Evolutionary conservation across 35 echinoderm and acorn worm species (phyloP).

Genomic region (Apostichopus californicus): DNA sequence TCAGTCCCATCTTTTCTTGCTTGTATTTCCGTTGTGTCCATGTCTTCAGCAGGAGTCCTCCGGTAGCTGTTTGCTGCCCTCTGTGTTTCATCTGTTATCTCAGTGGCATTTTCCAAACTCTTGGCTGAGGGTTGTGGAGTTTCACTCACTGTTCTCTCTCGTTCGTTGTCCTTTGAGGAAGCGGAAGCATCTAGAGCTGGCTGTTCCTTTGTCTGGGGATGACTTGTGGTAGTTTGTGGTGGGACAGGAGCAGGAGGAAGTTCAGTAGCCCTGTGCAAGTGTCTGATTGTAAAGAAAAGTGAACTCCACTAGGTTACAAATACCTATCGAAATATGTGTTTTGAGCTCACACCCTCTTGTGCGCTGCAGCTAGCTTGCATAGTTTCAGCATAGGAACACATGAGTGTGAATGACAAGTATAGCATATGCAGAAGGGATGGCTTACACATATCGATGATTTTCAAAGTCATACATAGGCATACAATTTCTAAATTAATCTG

Average conservation of each 20-base stretch:
- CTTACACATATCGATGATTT: no score
- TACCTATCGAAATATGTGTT: no score
- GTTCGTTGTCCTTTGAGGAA: background rate
- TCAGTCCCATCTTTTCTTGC: background rate
- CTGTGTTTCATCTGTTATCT: no score
- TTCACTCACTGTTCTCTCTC: background rate
- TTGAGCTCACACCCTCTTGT: no score
- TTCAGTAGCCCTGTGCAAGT: conserved; percentile 72
- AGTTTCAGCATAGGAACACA: no score
- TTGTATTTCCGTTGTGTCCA: background rate
- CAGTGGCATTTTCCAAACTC: background rate
- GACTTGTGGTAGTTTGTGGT: background rate
- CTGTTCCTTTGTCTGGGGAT: background rate
- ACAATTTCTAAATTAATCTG: background rate
- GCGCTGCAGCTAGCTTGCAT: no score
- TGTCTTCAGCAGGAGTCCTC: background rate
- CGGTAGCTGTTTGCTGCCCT: background rate
- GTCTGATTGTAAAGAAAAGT: conserved; percentile 31
- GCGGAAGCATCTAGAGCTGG: background rate
- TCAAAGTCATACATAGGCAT: background rate
- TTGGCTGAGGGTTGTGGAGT: background rate
- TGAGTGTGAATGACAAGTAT: background rate
- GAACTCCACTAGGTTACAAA: no score
- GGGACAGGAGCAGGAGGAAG: conserved; percentile 60
- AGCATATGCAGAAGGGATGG: background rate